phyloP scores from a whole-genome alignment of 92 coral and sea anemone genomes.

The Zoanthus sansibaricus region DNA sequence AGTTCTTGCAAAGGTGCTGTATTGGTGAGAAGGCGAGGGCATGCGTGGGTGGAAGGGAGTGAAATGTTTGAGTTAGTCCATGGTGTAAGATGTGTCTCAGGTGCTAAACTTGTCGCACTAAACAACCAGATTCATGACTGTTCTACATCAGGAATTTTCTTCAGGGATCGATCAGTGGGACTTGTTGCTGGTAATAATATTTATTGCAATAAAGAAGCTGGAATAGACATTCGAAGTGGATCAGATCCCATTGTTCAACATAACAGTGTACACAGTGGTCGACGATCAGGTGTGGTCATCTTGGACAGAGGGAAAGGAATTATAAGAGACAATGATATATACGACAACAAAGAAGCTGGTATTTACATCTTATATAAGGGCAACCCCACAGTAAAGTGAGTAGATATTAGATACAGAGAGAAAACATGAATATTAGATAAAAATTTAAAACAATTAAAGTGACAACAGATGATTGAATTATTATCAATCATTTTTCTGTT shows the following conservation, averaged over 20 bases:
- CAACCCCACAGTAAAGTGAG: slow-evolving; percentile 90
- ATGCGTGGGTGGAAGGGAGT: slow-evolving; percentile 96
- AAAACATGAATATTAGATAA: no score
- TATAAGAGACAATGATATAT: slow-evolving; percentile 90
- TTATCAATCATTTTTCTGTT: no score
- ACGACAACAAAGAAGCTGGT: slow-evolving; percentile 95
- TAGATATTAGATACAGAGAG: neutral
- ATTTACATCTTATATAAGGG: slow-evolving; percentile 91
- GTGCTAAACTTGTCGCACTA: slow-evolving; percentile 83
- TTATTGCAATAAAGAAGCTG: slow-evolving; percentile 91
- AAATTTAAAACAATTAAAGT: no score
- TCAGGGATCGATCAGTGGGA: slow-evolving; percentile 92
- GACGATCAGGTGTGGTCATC: slow-evolving; percentile 89
- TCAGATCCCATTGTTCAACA: slow-evolving; percentile 98
- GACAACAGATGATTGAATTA: no score
- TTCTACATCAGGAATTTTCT: slow-evolving; percentile 90
- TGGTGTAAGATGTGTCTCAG: slow-evolving; percentile 86
- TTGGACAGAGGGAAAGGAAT: slow-evolving; percentile 94
- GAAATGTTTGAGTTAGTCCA: slow-evolving; percentile 79
- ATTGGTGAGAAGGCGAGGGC: slow-evolving; percentile 85
- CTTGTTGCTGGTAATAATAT: slow-evolving; percentile 95
- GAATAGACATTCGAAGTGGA: slow-evolving; percentile 91
- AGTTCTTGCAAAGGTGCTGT: slow-evolving; percentile 84
- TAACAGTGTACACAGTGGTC: slow-evolving; percentile 90
- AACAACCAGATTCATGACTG: slow-evolving; percentile 91